These are phyloP conservation scores for Melanotaenia nigrans DNA, from an alignment of 2,797 vertebrate species.

Conservation along the genomic window DNA sequence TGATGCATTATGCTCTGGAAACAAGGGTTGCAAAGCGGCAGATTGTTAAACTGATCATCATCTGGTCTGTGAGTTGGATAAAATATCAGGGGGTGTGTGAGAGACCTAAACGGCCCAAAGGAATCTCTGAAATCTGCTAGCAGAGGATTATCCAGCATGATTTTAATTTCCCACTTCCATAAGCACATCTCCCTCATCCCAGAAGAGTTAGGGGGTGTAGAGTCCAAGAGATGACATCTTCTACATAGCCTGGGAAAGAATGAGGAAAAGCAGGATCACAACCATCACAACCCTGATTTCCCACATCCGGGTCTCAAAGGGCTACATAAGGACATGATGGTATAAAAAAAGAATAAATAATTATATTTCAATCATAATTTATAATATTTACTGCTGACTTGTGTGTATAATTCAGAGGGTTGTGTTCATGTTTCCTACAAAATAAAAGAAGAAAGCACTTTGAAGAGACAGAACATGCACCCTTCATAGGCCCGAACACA, in stretches of 20 bases:
- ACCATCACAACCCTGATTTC: not conserved
- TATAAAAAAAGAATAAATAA: no score
- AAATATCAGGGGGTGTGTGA: not conserved
- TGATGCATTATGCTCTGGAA: not conserved
- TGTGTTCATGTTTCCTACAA: not conserved
- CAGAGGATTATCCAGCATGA: not conserved
- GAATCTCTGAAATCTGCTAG: not conserved
- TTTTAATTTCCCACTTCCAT: not conserved
- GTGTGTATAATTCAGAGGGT: not conserved
- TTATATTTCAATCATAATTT: no score
- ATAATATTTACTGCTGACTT: no score
- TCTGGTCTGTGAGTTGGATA: not conserved
- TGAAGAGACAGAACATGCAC: slow-evolving; percentile 19
- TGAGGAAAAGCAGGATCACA: not conserved
- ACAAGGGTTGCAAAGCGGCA: not conserved
- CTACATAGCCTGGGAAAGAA: not conserved
- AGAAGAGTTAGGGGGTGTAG: not conserved
- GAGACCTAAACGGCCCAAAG: not conserved
- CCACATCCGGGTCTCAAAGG: not conserved
- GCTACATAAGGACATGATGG: not conserved
- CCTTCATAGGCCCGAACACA: not conserved
- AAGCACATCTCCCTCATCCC: not conserved
- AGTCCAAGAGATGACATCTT: not conserved
- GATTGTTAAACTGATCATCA: not conserved
- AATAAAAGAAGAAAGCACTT: slow-evolving; percentile 2